phyloP scores from a whole-genome alignment of 2,888 invertebrate species.

The Tiliacea citrago region DNA sequence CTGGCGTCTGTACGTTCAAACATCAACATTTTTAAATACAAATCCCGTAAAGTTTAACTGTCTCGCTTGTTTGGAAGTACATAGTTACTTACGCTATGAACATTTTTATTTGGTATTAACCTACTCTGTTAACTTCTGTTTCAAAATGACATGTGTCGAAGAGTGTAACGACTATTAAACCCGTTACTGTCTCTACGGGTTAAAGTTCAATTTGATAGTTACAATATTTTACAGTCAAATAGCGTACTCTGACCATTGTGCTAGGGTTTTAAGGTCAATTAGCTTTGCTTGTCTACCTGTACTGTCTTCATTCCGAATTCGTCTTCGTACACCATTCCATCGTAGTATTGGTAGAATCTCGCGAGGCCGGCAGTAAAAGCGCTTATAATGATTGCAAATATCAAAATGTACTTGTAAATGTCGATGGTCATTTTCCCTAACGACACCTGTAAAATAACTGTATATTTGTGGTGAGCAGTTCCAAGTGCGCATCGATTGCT shows the following conservation, averaged over 20 bases:
- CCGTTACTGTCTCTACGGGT: constrained; percentile 58
- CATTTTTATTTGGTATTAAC: constrained; percentile 57
- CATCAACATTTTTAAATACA: constrained; percentile 32
- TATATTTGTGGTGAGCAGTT: constrained; percentile 34
- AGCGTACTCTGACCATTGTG: constrained; percentile 4
- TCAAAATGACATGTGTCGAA: constrained; percentile 49
- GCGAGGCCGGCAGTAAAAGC: constrained; percentile 92
- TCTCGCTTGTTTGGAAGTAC: constrained; percentile 24
- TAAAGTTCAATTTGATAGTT: constrained; percentile 52
- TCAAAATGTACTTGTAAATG: constrained; percentile 91
- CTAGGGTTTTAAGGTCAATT: constrained; percentile 14
- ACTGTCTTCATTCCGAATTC: constrained; percentile 91
- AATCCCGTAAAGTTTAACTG: constrained; percentile 37
- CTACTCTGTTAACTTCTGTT: constrained; percentile 56
- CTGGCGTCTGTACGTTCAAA: too few relatives aligned
- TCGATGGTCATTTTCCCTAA: constrained; percentile 93
- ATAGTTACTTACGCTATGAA: constrained; percentile 37
- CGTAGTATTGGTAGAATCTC: constrained; percentile 92
- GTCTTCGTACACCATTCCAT: constrained; percentile 91
- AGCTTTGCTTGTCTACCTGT: constrained; percentile 70
- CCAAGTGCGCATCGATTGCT: constrained; percentile 43
- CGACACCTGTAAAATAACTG: constrained; percentile 87
- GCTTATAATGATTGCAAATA: constrained; percentile 91
- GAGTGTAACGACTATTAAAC: constrained; percentile 41
- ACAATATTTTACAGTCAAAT: constrained; percentile 34